Conservation (phyloP, 2,113 vertebrate species). For the Toxostoma redivivum region DNA sequence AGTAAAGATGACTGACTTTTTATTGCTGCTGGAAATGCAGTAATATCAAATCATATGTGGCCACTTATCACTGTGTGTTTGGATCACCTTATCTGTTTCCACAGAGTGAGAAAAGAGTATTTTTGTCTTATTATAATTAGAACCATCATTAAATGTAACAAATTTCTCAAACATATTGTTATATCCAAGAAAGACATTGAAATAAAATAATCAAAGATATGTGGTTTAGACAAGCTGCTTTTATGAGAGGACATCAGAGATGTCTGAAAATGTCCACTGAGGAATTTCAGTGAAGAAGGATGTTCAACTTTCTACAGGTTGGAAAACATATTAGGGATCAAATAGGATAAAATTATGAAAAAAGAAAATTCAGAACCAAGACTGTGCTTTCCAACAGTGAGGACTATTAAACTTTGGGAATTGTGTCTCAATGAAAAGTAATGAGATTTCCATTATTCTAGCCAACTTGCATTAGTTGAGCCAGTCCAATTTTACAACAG, state of each 20-base stretch:
- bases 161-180: neutral
- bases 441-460: neutral
- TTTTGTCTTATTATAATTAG: neutral
- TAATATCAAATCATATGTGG: neutral
- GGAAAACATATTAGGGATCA: neutral
- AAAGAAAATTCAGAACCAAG: neutral
- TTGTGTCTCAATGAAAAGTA: neutral
- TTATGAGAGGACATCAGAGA: neutral
- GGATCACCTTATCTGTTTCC: neutral
- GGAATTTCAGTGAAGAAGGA: neutral
- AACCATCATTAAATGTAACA: neutral
- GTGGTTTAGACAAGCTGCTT: neutral
- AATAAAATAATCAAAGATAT: neutral
- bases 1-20: neutral
- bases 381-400: neutral
- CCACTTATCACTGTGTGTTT: neutral
- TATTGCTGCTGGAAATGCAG: neutral
- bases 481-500: conserved; percentile 12
- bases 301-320: neutral
- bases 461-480: neutral
- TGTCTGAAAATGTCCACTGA: neutral
- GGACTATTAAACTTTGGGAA: neutral
- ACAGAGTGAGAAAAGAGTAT: neutral
- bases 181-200: neutral
- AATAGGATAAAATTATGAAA: neutral